Base-by-base conservation (phyloP, 1,140 invertebrate species). In the Ganaspis sp. region DNA sequence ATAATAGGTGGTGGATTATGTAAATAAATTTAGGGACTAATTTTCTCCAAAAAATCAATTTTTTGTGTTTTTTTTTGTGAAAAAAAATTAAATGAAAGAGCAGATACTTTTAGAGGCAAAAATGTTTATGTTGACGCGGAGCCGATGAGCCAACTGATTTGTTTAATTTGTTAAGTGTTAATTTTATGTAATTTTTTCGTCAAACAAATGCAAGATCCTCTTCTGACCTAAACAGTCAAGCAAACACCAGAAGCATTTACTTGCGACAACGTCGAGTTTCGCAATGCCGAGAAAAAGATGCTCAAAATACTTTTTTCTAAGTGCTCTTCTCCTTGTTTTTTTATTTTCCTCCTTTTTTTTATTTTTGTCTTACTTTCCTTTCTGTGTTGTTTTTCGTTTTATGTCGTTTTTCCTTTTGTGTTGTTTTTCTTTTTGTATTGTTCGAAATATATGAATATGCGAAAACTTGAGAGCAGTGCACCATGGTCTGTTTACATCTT, bases 121-220 rank as follows among this genome's bases (percentile, higher is more conserved):
- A 82, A 87, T 89, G 88, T 91, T 90, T 90, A 89, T 90, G 87
- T 91, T 90, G 90, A 79, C 84, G 54, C 81, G 58, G 69, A 23
- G 73, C 81, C 83, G 69, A 79, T 80, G 78, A 77, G 77, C 77
- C 75, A 77, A 76, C 77, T 75, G 81, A 88, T 88, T 90, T 89
- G 85, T 90, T 91, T 89, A 88, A 89, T 89, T 87, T 87, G 84
- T 85, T 84, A 76, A 86, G 85, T 86, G 89, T 87, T 90, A 90
- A 91, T 90, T 88, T 88, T 81, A 84, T 87, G 85, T 89, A 90
- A 90, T 90, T 89, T 86, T 86, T 87, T 77, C 53, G 21, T 54
- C 86, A 90, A 90, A 89, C 84, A 64, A 64, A 64, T 64, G 79
- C 58, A 73, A 73, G 78, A 75, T 72, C 78, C 73, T 37, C 72